Evolutionary conservation across 2,113 vertebrate species (phyloP).

Genomic region (Hystrix cristata): DNA sequence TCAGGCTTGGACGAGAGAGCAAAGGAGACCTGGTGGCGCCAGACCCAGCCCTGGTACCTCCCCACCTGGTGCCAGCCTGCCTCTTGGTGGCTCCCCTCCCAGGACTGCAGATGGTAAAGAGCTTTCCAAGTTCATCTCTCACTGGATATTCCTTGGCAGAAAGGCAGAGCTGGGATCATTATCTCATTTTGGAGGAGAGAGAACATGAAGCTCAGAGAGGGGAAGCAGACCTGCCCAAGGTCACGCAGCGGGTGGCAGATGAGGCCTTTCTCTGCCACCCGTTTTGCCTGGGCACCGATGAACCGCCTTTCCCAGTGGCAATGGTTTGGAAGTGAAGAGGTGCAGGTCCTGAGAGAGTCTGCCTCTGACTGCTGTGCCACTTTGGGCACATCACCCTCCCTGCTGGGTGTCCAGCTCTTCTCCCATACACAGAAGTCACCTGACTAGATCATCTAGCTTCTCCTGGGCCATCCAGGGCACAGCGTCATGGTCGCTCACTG

Average conservation of each 20-base stretch:
- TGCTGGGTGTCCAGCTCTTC: not conserved
- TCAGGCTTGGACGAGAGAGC: not conserved
- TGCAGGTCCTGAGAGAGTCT: not conserved
- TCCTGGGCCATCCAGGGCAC: not conserved
- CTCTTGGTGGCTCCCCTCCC: constrained; percentile 22
- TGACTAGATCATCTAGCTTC: not conserved
- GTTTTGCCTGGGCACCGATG: not conserved
- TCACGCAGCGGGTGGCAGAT: constrained; percentile 57
- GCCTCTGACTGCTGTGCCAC: not conserved
- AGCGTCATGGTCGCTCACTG: not conserved
- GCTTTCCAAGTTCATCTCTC: constrained; percentile 19
- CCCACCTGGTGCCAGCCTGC: constrained; percentile 9
- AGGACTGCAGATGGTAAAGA: constrained; percentile 7
- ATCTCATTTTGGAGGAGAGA: not conserved
- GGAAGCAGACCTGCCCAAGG: constrained; percentile 54
- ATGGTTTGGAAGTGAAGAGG: not conserved
- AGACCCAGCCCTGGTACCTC: constrained; percentile 38
- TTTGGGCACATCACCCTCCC: not conserved
- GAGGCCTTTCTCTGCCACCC: constrained; percentile 40
- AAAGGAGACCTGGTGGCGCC: not conserved
- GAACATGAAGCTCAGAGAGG: not conserved
- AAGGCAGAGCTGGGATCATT: not conserved
- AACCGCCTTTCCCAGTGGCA: not conserved
- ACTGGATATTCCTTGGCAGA: constrained; percentile 36
- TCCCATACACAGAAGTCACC: not conserved